Evolutionary conservation across 35 echinoderm and acorn worm genomes (phyloP).

Genomic region (Lytechinus variegatus): DNA sequence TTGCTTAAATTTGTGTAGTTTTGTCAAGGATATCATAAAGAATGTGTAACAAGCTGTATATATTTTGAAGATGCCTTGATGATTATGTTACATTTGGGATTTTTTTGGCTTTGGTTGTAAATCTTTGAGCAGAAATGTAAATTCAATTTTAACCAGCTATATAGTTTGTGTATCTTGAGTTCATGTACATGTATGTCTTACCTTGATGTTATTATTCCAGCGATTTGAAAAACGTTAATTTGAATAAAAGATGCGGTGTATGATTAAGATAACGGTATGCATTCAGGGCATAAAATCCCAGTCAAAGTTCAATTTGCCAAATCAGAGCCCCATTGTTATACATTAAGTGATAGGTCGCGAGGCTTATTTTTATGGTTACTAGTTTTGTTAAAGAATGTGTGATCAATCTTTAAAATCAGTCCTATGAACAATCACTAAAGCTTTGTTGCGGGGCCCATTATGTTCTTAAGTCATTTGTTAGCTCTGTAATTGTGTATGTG

Average conservation of each 20-base stretch:
- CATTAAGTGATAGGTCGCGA: too few species aligned
- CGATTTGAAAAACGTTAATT: not conserved
- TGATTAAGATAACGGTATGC: not conserved
- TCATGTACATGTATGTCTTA: not conserved
- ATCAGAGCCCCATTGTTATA: not conserved
- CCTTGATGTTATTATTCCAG: not conserved
- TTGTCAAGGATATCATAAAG: not conserved
- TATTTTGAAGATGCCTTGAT: not conserved
- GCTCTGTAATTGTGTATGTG: too few species aligned
- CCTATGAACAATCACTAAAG: too few species aligned
- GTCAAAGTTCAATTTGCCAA: not conserved
- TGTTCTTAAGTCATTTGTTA: too few species aligned
- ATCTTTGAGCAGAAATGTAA: slow-evolving; percentile 1
- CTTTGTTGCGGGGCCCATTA: too few species aligned
- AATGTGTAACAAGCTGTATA: not conserved
- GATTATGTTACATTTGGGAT: not conserved
- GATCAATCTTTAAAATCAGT: too few species aligned
- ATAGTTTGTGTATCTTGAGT: not conserved
- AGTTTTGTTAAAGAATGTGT: too few species aligned
- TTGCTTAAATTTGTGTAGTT: not conserved
- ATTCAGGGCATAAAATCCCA: not conserved
- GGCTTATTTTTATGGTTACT: too few species aligned
- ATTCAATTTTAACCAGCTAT: not conserved
- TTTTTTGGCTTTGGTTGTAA: not conserved
- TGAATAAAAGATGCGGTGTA: too few species aligned